A percentile compares a stretch with the other conserved stretches of the same genome.
Evolutionary conservation across 2,113 vertebrate genomes (phyloP).

Genomic region (Sinocyclocheilus maitianheensis): DNA sequence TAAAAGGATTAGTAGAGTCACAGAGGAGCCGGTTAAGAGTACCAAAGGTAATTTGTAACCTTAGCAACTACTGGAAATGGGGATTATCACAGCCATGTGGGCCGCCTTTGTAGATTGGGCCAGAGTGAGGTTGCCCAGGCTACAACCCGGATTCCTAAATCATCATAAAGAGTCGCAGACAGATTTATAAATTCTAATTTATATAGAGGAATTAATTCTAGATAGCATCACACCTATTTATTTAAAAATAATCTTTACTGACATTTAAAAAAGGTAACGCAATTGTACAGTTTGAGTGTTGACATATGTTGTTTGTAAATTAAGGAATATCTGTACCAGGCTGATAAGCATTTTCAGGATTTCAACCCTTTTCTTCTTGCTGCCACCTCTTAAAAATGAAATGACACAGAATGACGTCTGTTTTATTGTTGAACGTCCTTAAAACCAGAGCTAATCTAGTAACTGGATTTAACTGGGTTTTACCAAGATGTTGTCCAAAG

Average conservation of each 20-base stretch:
- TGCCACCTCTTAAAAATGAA: background rate
- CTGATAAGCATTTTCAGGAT: background rate
- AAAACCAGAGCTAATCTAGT: background rate
- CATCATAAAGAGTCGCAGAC: conserved; percentile 47
- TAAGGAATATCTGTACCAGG: background rate
- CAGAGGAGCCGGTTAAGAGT: conserved; percentile 89
- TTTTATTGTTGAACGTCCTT: background rate
- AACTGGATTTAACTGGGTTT: background rate
- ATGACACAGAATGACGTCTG: background rate
- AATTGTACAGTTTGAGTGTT: background rate
- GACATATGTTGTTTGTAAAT: background rate
- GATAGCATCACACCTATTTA: background rate
- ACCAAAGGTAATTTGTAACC: conserved; percentile 95
- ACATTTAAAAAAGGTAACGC: background rate
- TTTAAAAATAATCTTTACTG: background rate
- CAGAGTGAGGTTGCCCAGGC: conserved; percentile 56
- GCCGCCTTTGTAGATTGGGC: conserved; percentile 79
- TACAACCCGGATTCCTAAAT: conserved; percentile 58
- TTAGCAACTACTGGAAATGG: conserved; percentile 95
- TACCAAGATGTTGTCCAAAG: background rate
- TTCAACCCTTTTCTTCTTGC: background rate
- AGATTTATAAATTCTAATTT: conserved; percentile 41
- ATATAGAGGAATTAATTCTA: conserved; percentile 25
- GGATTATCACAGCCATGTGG: conserved; percentile 85
- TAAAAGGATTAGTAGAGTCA: conserved; percentile 83